Base-by-base conservation (phyloP, 2,888 invertebrate species). In the Rapana venosa region DNA sequence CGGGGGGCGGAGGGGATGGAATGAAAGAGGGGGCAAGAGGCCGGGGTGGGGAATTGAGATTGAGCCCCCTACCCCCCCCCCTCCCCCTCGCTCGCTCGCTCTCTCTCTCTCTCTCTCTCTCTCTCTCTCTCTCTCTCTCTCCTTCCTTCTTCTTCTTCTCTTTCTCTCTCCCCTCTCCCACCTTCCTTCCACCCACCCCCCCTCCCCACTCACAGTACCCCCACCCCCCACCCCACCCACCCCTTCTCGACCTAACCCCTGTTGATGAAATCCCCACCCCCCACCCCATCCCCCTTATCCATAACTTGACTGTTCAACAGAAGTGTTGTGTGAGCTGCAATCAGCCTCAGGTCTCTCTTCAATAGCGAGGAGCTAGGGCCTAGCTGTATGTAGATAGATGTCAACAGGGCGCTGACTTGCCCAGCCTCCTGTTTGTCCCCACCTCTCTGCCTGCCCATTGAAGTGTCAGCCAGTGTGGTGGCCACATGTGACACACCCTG, bases 41-140 rank as follows among this genome's bases (percentile, higher is more conserved):
- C 8, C 11, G 15, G 15, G 58, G 58, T 15, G 58, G 15, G 58
- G 15, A 58, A 58, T 22, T 2, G 47, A 47, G 47, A 47, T 2
- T 47, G 47, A 47, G 47, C 8, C 47, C 47, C 47, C 47, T n/a
- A n/a, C n/a, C n/a, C n/a, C n/a, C n/a, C 77, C n/a, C 77, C n/a
- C n/a, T 30, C 79, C 35, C 8, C 13, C n/a, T 22, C 15, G 0
- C 22, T 15, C n/a, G 20, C 79, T 47, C 22, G 6, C 47, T n/a
- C 83, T 26, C 32, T 61, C 87, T 17, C 87, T n/a, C 13, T n/a
- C n/a, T 70, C 36, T 30, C 36, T 87, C 36, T n/a, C 83, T 83
- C 26, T 30, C 83, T 26, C 4, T 30, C 47, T 47, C 13, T 26
- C 83, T 26, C 30, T 26, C 83, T 47, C 47, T 32, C 2, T 15